Evolutionary conservation across 2,888 invertebrate genomes (phyloP).

Genomic region (Epinotia ramella): DNA sequence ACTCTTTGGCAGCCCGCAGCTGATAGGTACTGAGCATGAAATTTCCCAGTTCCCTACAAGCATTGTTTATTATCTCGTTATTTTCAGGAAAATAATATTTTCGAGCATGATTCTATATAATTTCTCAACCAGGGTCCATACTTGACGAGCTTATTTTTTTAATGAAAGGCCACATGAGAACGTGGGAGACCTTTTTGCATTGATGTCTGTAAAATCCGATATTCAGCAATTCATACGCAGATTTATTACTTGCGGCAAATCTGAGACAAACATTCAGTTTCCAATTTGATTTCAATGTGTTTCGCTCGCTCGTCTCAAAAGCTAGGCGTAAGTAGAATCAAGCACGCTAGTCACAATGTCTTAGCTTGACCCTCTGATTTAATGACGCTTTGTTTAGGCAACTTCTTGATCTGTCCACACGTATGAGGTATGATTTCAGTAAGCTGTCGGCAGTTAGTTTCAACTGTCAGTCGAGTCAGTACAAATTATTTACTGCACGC

Average conservation of each 20-base stretch:
- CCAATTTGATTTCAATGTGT: neutral
- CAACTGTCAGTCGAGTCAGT: no score
- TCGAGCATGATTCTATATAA: constrained; percentile 26
- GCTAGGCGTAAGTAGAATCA: no score
- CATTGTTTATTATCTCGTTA: constrained; percentile 25
- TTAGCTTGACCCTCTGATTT: neutral
- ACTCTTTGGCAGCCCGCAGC: constrained; percentile 14
- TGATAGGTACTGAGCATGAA: constrained; percentile 3
- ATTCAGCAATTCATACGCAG: constrained; percentile 22
- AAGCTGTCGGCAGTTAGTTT: no score
- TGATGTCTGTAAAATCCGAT: constrained; percentile 9
- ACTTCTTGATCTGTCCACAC: no score
- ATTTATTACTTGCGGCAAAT: neutral
- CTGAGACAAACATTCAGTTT: no score
- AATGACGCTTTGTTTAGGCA: neutral
- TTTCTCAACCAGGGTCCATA: constrained; percentile 29
- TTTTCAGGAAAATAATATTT: constrained; percentile 17
- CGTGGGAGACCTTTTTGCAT: constrained; percentile 15
- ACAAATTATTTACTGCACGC: no score
- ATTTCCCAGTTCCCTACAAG: neutral
- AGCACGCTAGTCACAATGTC: no score
- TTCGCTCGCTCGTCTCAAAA: neutral
- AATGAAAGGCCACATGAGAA: constrained; percentile 34
- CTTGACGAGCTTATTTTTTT: constrained; percentile 37
- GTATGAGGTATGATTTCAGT: no score